These are phyloP conservation scores for Medauroidea extradentata DNA, from an alignment of 1,140 invertebrate genomes.

Conservation along the genomic window DNA sequence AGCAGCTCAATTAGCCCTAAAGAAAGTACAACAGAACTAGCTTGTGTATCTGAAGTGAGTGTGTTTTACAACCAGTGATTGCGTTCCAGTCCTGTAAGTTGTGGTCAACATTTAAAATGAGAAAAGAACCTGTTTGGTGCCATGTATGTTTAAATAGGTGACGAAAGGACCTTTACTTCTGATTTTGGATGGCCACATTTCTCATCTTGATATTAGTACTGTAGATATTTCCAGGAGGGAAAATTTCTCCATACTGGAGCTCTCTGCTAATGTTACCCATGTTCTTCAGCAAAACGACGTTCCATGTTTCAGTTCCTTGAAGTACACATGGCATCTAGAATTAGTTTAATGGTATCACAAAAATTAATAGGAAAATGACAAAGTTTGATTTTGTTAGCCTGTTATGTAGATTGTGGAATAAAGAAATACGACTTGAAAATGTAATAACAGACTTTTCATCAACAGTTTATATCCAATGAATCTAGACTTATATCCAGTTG, in stretches of 20 bases:
- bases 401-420: conserved; percentile 6
- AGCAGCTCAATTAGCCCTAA: not conserved
- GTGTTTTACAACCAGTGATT: not conserved
- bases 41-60: conserved; percentile 7
- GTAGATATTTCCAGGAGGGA: conserved; percentile 1
- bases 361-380: conserved; percentile 8
- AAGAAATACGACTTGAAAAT: conserved; percentile 1
- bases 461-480: not conserved
- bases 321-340: conserved; percentile 10
- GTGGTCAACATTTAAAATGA: not conserved
- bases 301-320: conserved; percentile 9
- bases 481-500: conserved; percentile 7
- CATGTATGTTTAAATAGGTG: conserved; percentile 9
- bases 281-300: conserved; percentile 10
- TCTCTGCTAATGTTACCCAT: conserved; percentile 8
- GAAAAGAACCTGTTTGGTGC: conserved; percentile 6
- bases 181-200: conserved; percentile 13
- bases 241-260: conserved; percentile 5
- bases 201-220: conserved; percentile 8
- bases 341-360: conserved; percentile 6
- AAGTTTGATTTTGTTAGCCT: conserved; percentile 8
- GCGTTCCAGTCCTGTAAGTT: too few relatives aligned
- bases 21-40: conserved; percentile 14
- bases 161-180: conserved; percentile 6
- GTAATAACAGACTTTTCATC: conserved; percentile 4